A percentile compares a stretch with the other conserved stretches of the same genome.
Evolutionary conservation across 2,888 invertebrate species (phyloP).

Genomic region (Ormyrus labotus): DNA sequence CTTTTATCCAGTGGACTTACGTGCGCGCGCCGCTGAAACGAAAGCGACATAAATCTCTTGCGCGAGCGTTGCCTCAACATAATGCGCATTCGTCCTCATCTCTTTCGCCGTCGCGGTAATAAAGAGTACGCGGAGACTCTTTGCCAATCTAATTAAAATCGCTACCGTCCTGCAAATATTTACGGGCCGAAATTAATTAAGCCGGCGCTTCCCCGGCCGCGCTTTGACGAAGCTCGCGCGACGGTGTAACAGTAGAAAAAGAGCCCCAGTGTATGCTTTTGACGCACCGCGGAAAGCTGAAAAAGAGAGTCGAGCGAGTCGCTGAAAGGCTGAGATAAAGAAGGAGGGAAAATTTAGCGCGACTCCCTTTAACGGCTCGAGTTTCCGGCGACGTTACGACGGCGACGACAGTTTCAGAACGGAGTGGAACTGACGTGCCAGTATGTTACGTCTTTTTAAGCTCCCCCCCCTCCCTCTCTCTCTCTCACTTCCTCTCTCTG

Average conservation of each 20-base stretch:
- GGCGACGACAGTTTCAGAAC: conserved; percentile 69
- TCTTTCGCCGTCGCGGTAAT: conserved; percentile 34
- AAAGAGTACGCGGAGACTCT: conserved; percentile 15
- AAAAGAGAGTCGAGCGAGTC: neutral
- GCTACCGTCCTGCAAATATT: conserved; percentile 52
- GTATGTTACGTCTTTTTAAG: conserved; percentile 74
- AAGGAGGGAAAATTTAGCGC: neutral
- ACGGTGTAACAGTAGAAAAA: conserved; percentile 27
- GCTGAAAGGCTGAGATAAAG: conserved; percentile 13
- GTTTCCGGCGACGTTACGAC: conserved; percentile 49
- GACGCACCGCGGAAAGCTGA: neutral
- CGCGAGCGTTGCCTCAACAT: conserved; percentile 41
- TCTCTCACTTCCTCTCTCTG: neutral
- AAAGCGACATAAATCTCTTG: conserved; percentile 54
- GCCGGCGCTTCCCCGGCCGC: conserved; percentile 1
- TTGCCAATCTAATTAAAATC: conserved; percentile 45
- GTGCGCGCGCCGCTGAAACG: conserved; percentile 46
- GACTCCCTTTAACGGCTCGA: conserved; percentile 15
- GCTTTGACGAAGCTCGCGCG: conserved; percentile 35
- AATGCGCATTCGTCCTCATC: conserved; percentile 54
- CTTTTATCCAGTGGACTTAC: conserved; percentile 56
- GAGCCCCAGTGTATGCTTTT: neutral
- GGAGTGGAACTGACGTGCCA: conserved; percentile 70
- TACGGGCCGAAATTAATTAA: conserved; percentile 44
- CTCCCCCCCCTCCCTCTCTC: conserved; percentile 55